A percentile compares a stretch with the other conserved stretches of the same genome.
phyloP scores from a whole-genome alignment of 2,888 invertebrate genomes.

The Papilio elwesi region DNA sequence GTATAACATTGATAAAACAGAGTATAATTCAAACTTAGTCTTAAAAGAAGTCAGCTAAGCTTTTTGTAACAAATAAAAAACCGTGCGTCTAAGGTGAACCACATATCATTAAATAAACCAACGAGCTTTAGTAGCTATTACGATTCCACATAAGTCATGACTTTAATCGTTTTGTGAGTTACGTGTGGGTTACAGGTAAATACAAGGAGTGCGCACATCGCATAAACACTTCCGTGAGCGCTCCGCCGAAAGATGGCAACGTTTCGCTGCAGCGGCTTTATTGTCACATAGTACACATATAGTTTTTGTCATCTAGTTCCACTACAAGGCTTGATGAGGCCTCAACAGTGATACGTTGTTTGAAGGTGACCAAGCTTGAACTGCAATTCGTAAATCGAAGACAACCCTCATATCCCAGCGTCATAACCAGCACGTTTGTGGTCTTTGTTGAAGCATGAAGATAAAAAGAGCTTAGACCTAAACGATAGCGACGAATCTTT shows the following conservation, averaged over 20 bases:
- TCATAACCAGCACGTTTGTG: background rate
- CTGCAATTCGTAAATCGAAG: background rate
- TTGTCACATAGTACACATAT: constrained; percentile 58
- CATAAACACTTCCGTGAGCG: constrained; percentile 76
- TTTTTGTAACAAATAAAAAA: constrained; percentile 25
- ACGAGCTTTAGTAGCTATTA: constrained; percentile 31
- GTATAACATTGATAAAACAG: no score
- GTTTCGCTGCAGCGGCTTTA: constrained; percentile 74
- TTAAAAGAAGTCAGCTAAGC: background rate
- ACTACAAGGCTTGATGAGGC: background rate
- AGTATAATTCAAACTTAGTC: background rate
- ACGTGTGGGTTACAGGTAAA: constrained; percentile 25
- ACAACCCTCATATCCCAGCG: background rate
- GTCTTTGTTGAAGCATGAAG: background rate
- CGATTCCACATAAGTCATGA: constrained; percentile 36
- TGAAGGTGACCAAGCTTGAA: constrained; percentile 8
- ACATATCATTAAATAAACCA: constrained; percentile 36
- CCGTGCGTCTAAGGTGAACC: constrained; percentile 35
- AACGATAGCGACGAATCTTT: no score
- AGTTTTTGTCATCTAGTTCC: background rate
- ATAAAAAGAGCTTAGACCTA: no score
- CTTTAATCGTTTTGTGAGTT: constrained; percentile 36
- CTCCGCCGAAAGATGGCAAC: constrained; percentile 71
- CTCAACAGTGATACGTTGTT: background rate
- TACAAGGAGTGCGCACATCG: constrained; percentile 47